Evolutionary conservation across 2,797 vertebrate species (phyloP), one percentile per base, ranked within the genome.

Genomic region (Gymnoscopelus microlampas): DNA sequence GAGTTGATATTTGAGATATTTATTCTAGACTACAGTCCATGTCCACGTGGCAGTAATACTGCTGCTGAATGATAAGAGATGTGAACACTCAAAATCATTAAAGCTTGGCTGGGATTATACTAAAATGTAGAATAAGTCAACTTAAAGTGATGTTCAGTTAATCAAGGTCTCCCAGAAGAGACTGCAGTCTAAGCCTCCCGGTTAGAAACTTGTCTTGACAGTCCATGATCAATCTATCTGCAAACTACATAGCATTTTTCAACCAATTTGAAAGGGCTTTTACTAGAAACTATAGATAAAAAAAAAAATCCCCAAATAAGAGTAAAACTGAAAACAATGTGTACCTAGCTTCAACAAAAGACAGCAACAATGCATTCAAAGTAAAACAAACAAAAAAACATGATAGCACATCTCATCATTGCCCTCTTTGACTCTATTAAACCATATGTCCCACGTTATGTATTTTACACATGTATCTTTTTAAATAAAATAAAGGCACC

Each of bases 1-100:
- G 58, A 65, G 76, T 87, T 86, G 86, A 88, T 81, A 73, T 19
- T 19, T 19, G 77, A 78, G 74, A 83, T 73, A 73, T 84, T 86
- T 82, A 84, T 88, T 82, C 77, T 73, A 73, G 74, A 85, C 78
- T 74, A 68, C 73, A 76, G 74, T 70, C 68, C 55, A 60, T 63
- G 81, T 77, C 67, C 49, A 68, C 71, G 65, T 12, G 54, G 80
- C 78, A 50, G 63, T 72, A 73, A 83, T 72, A 70, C 69, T 62
- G 58, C 12, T 9, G 57, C 26, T 66, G 58, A 81, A 77, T 62
- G 82, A 87, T 77, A 81, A 86, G 88, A 85, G 76, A 84, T 74
- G 74, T 68, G 89, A 86, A 88, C 80, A 82, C 67, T 80, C 49
- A 54, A 14, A 62, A 65, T 71, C 32, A 64, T 86, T 73, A 88